These are phyloP conservation scores for Gallinago solitaria DNA, from an alignment of 2,797 vertebrate species.

Conservation along the genomic window DNA sequence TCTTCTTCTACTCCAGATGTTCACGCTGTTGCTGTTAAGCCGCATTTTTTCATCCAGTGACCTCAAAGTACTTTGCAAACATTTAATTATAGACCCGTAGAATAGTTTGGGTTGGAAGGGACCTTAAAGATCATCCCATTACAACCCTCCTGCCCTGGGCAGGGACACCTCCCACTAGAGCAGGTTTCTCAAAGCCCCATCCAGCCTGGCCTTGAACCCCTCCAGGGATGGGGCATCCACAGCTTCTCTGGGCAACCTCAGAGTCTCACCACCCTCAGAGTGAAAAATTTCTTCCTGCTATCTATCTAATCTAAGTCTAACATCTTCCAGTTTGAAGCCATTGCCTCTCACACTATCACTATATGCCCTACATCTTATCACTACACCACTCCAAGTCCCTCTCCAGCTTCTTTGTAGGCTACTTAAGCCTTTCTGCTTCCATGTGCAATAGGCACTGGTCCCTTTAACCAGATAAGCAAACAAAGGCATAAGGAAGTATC, in stretches of 20 bases:
- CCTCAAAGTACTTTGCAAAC: not conserved
- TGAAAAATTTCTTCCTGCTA: not conserved
- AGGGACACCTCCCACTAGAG: not conserved
- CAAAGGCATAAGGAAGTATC: not conserved
- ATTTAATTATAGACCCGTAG: not conserved
- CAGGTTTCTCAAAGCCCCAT: not conserved
- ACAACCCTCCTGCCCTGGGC: not conserved
- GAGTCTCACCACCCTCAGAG: not conserved
- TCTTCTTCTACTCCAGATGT: not conserved
- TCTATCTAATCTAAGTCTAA: not conserved
- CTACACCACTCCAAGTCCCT: not conserved
- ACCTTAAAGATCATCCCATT: not conserved
- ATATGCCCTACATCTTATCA: not conserved
- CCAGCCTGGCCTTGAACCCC: not conserved
- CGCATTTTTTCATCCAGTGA: not conserved
- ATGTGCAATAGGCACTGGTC: not conserved
- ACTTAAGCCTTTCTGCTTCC: not conserved
- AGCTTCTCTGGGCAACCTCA: not conserved
- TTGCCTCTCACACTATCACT: not conserved
- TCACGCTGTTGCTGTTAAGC: not conserved
- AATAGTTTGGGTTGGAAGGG: not conserved
- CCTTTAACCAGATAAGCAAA: not conserved
- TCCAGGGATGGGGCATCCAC: not conserved
- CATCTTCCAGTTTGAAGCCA: not conserved
- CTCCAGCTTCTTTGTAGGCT: not conserved